Conservation (phyloP, 2,113 vertebrate species). For the Cranoglanis bouderius region DNA sequence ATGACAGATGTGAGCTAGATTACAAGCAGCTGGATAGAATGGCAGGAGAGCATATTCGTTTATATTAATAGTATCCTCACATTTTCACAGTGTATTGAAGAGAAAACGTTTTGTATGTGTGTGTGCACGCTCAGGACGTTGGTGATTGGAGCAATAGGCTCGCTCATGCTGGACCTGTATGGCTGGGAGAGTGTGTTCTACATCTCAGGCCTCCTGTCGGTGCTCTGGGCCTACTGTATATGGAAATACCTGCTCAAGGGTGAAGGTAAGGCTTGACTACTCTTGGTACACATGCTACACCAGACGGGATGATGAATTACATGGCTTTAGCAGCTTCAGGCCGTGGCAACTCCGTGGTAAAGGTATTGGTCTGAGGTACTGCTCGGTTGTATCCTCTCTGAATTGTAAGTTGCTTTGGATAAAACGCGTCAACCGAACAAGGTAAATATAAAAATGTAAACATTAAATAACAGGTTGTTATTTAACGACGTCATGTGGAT, state of each 20-base stretch:
- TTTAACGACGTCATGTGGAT: background rate
- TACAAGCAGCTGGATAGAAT: background rate
- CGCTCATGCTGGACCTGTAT: constrained; percentile 86
- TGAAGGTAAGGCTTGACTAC: constrained; percentile 73
- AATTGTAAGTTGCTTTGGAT: background rate
- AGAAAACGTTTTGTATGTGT: constrained; percentile 27
- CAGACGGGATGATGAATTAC: background rate
- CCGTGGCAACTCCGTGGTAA: background rate
- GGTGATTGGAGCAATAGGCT: constrained; percentile 86
- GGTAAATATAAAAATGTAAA: background rate
- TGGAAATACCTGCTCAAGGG: constrained; percentile 86
- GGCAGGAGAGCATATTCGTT: background rate
- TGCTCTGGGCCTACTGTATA: constrained; percentile 91
- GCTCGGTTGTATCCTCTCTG: background rate
- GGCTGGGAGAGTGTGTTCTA: constrained; percentile 96
- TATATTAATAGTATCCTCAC: background rate
- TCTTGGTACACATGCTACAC: no score
- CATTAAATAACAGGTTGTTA: background rate
- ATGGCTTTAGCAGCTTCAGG: background rate
- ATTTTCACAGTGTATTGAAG: background rate
- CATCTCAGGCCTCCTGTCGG: constrained; percentile 83
- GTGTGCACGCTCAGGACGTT: constrained; percentile 75
- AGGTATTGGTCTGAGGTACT: no score
- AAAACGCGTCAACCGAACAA: background rate
- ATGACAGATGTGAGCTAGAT: background rate